phyloP scores from a whole-genome alignment of 2,888 invertebrate genomes.

The Agrypnus murinus region DNA sequence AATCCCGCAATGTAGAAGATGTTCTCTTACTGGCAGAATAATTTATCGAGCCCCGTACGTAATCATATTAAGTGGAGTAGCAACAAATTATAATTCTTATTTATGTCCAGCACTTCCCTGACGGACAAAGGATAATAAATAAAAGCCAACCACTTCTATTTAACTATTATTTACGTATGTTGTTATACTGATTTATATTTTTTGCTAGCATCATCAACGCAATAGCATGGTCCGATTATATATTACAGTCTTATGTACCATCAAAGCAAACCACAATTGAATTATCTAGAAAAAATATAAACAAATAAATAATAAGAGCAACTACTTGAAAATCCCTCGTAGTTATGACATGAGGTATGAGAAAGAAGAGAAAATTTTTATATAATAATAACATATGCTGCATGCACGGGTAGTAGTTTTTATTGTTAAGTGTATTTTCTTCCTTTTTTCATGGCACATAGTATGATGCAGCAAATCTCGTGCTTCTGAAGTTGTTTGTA shows the following conservation, averaged over 20 bases:
- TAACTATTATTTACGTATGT: background rate
- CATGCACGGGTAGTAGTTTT: background rate
- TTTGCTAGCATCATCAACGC: background rate
- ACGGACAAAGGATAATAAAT: constrained; percentile 14
- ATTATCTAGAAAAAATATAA: background rate
- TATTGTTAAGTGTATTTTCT: background rate
- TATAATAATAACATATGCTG: background rate
- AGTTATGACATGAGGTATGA: too few relatives aligned
- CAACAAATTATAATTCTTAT: constrained; percentile 12
- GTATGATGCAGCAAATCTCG: constrained; percentile 46
- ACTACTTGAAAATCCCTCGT: constrained; percentile 7
- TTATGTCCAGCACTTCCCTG: background rate
- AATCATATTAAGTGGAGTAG: constrained; percentile 1
- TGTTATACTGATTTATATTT: constrained; percentile 9
- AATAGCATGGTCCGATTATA: background rate
- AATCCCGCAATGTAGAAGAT: too few relatives aligned
- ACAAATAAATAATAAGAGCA: background rate
- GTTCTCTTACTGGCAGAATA: background rate
- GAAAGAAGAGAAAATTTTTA: background rate
- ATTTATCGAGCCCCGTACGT: background rate
- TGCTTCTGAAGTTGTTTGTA: constrained; percentile 51
- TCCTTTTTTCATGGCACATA: background rate
- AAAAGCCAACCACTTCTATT: background rate
- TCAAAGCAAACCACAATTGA: background rate
- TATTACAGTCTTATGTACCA: background rate